Evolutionary conservation across 2,888 invertebrate genomes (phyloP).

Genomic region (Athrips mouffetella): DNA sequence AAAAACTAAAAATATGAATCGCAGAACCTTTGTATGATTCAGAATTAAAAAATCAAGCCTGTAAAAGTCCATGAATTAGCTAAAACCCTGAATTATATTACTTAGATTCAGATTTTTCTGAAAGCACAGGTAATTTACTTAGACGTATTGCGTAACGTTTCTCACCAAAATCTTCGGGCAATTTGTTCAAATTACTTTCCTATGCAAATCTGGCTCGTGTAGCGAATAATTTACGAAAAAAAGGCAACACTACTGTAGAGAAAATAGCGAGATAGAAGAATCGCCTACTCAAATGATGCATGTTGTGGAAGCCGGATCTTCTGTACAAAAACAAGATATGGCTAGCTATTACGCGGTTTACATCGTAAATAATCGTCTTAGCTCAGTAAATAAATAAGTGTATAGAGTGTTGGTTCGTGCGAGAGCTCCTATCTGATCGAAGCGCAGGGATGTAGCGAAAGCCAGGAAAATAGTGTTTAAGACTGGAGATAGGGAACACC

Average conservation of each 20-base stretch:
- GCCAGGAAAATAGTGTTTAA: slow-evolving; percentile 68
- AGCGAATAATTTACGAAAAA: slow-evolving; percentile 50
- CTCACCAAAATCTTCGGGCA: slow-evolving; percentile 67
- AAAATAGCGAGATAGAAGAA: slow-evolving; percentile 44
- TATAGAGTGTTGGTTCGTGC: slow-evolving; percentile 55
- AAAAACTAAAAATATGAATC: too few species aligned
- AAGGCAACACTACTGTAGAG: neutral
- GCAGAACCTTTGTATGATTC: too few species aligned
- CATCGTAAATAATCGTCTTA: slow-evolving; percentile 74
- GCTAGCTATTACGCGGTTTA: slow-evolving; percentile 64
- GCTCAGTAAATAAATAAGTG: slow-evolving; percentile 72
- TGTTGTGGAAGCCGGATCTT: slow-evolving; percentile 52
- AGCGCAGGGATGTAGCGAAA: slow-evolving; percentile 52
- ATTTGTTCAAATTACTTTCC: slow-evolving; percentile 73
- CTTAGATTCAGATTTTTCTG: too few species aligned
- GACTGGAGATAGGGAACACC: slow-evolving; percentile 61
- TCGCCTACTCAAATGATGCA: slow-evolving; percentile 53
- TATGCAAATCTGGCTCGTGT: slow-evolving; percentile 66
- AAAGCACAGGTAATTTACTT: neutral
- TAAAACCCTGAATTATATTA: too few species aligned
- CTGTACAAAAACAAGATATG: slow-evolving; percentile 61
- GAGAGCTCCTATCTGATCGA: slow-evolving; percentile 62
- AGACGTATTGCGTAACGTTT: slow-evolving; percentile 49
- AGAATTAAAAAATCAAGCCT: too few species aligned
- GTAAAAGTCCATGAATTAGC: too few species aligned